Evolutionary conservation across 2,888 invertebrate genomes (phyloP), one percentile per base, ranked within the genome.

Genomic region (Meteorus colon): DNA sequence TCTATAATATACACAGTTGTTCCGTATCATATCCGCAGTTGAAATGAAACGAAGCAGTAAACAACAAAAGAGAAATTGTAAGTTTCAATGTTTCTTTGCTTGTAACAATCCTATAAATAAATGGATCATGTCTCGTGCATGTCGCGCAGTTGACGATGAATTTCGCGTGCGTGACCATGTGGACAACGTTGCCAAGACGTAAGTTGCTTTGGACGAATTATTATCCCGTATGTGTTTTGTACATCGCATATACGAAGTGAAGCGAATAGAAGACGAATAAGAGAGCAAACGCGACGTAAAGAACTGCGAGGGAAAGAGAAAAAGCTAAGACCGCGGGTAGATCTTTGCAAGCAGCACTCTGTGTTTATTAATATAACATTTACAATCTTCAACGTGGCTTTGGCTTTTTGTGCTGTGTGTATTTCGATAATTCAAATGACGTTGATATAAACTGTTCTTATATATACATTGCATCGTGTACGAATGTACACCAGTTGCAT

Each of bases 281-380:
- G 19, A 55, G 19, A 19, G n/a, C 10, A 19, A 55, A 55, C 19
- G 55, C n/a, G 19, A 19, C 4, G 19, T 19, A 41, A 27, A 62
- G 29, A 12, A 29, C 62, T 31, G 60, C 24, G 24, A 14, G 34
- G 8, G 12, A 45, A 31, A 29, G 45, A 41, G 10, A n/a, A 19
- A 27, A 69, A 62, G 60, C 24, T 34, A 59, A 37, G 31, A 74
- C 14, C 60, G 77, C 84, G 82, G 82, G 81, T 82, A 82, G 80
- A 82, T 81, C 81, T 76, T 85, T 85, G 83, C 85, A 84, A 84
- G 85, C 84, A 84, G 84, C 78, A 79, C 81, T 82, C 80, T 78
- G 80, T 82, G 80, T 81, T 82, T 84, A 85, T 86, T 85, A 84
- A 85, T 86, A 78, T 75, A 79, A 80, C 82, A 80, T 80, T 80